phyloP scores from a whole-genome alignment of 2,888 invertebrate species.

The Galerucella pusilla region DNA sequence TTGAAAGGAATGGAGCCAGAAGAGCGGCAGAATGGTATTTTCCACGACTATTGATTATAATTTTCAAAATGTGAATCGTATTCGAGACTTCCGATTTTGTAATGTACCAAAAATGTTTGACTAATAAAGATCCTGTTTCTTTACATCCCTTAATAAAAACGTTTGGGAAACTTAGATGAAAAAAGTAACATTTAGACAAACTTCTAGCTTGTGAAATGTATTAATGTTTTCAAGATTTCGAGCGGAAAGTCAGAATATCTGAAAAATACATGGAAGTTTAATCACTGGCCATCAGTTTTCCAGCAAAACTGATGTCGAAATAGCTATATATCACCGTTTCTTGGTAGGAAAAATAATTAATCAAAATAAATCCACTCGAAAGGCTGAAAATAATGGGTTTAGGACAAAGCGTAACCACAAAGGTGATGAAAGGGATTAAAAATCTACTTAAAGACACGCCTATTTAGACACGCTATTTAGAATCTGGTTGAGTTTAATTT shows the following conservation, averaged over 20 bases:
- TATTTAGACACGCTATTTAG: background rate
- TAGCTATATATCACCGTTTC: slow-evolving; percentile 39
- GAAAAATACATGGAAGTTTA: slow-evolving; percentile 34
- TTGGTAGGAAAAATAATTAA: slow-evolving; percentile 33
- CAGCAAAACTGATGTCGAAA: slow-evolving; percentile 35
- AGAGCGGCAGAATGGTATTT: no score
- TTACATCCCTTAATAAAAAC: no score
- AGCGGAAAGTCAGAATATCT: slow-evolving; percentile 22
- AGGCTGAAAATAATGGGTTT: slow-evolving; percentile 30
- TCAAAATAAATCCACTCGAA: slow-evolving; percentile 39
- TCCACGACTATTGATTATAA: no score
- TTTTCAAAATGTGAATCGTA: no score
- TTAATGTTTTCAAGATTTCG: slow-evolving; percentile 15
- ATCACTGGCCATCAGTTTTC: slow-evolving; percentile 35
- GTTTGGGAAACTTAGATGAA: no score
- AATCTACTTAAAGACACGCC: background rate
- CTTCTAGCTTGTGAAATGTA: slow-evolving; percentile 14
- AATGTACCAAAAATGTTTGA: no score
- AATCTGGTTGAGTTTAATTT: background rate
- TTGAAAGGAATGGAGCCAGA: no score
- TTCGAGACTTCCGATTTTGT: no score
- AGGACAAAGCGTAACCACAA: background rate
- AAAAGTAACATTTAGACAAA: background rate
- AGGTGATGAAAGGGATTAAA: background rate
- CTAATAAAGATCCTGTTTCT: no score